Base-by-base conservation (phyloP, 92 coral and sea anemone species). In the Desmophyllum pertusum region DNA sequence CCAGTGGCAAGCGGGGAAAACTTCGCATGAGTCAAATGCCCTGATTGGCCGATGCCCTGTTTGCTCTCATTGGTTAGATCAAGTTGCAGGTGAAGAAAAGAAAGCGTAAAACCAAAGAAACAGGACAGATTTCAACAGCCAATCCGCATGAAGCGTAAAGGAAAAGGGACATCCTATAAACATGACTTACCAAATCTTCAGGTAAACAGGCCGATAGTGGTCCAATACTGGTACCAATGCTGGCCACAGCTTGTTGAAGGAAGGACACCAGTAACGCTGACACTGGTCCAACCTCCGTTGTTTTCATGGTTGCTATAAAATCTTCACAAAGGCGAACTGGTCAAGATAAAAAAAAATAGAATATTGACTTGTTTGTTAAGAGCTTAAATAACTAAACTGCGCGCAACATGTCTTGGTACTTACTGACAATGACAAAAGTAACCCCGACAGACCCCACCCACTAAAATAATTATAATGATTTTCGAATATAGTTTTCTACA, bases 201-300 rank as follows among this genome's bases (percentile, higher is more conserved):
- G 95, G 99, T 65, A 94, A 80, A 74, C 96, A 97, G 43, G 90
- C 83, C 53, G 89, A 77, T 38, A 91, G 71, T 55, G 92, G 85
- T 27, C 94, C 92, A 37, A 85, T 65, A 35, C 68, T 70, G 64
- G 70, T 81, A 75, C 94, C 91, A 42, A 88, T 87, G 77, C 92
- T 80, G 75, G 96, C 89, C 46, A 92, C 97, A 11, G 99, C 97
- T 91, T 97, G 99, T 79, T 97, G 96, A 66, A 97, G 86, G 73
- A 97, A 94, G 41, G 98, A 91, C 78, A 91, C 91, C 48, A 97
- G 87, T 37, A 94, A 87, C 31, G 91, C 83, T 10, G 98, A 95
- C 33, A 95, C 90, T 27, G 99, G 97, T 5, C 99, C 99, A 57
- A 94, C 92, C 59, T 93, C 95, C 50, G 79, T 90, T 61, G 91